phyloP scores from a whole-genome alignment of 2,797 vertebrate species.

The Artibeus lituratus region DNA sequence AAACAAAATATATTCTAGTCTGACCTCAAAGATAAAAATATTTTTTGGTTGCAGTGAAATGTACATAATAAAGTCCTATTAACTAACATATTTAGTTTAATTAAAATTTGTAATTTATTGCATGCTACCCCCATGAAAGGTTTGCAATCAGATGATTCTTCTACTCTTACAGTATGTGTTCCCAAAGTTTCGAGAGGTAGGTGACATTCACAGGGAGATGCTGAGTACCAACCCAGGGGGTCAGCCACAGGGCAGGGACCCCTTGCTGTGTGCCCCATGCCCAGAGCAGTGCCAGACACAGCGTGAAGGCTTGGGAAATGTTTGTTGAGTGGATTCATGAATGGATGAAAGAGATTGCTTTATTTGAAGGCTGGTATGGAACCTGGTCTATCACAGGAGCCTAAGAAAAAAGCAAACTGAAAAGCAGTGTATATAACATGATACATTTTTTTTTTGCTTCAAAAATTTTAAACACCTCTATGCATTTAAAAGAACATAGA shows the following conservation, averaged over 20 bases:
- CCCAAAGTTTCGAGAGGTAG: not conserved
- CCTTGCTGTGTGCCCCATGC: not conserved
- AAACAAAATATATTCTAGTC: not conserved
- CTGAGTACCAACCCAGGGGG: not conserved
- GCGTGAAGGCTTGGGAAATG: not conserved
- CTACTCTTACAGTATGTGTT: not conserved
- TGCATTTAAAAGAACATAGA: not conserved
- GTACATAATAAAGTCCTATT: not conserved
- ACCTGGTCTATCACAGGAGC: not conserved
- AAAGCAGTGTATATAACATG: not conserved
- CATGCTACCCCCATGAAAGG: not conserved
- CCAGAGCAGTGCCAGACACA: not conserved
- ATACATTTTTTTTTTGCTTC: not conserved
- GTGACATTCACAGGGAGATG: not conserved
- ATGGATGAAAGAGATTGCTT: not conserved
- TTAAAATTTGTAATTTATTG: not conserved
- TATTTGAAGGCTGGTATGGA: not conserved
- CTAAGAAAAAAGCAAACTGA: not conserved
- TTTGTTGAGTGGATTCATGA: not conserved
- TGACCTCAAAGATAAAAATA: slow-evolving; percentile 29
- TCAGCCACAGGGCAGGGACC: too few species aligned
- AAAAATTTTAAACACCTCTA: not conserved
- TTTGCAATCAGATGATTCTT: not conserved
- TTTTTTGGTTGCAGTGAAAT: not conserved
- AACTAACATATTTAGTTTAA: not conserved